Percentiles rank a stretch among this genome's conserved stretches.
These are phyloP conservation scores for Salmo trutta DNA, from an alignment of 2,797 vertebrate species.

Conservation along the genomic window DNA sequence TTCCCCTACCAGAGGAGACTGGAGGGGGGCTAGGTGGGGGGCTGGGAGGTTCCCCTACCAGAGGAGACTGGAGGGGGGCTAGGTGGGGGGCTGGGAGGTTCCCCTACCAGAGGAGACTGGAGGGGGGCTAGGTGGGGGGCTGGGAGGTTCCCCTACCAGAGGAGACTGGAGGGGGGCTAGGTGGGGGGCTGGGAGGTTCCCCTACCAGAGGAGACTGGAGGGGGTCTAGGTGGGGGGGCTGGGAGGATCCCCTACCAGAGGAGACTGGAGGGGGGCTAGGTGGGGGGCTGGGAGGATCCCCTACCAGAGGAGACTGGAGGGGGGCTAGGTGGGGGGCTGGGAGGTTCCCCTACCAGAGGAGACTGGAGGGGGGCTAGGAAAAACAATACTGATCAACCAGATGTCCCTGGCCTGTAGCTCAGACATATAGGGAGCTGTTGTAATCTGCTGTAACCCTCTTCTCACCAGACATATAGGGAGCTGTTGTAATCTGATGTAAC, in stretches of 20 bases:
- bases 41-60: neutral
- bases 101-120: too few relatives aligned
- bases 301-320: neutral
- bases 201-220: neutral
- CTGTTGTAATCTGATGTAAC: neutral
- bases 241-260: neutral
- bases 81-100: too few relatives aligned
- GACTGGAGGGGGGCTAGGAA: neutral
- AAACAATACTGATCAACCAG: conserved; percentile 1
- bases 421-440: neutral
- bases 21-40: neutral
- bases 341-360: neutral
- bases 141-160: neutral
- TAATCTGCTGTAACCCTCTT: neutral
- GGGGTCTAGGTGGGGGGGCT: neutral
- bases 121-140: too few relatives aligned
- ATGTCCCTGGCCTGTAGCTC: conserved; percentile 1
- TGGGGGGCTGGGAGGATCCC: too few relatives aligned
- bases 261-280: neutral
- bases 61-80: too few relatives aligned
- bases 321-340: neutral
- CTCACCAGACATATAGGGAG: neutral
- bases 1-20: neutral
- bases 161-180: too few relatives aligned
- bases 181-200: too few relatives aligned